phyloP scores from a whole-genome alignment of 2,797 vertebrate species.

The Liasis olivaceus region DNA sequence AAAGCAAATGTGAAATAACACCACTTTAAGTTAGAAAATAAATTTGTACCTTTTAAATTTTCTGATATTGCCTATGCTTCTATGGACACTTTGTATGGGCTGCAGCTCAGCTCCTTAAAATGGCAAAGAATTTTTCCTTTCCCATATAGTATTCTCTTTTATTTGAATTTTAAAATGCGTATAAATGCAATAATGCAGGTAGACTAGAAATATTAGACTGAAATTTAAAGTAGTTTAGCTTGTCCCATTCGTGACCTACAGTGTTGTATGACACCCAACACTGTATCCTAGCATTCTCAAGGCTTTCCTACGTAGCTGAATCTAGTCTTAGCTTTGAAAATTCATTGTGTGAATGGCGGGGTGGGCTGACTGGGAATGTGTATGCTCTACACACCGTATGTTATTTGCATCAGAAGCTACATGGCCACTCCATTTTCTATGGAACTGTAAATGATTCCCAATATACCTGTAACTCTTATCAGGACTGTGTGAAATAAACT shows the following conservation, averaged over 20 bases:
- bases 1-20: slow-evolving; percentile 68
- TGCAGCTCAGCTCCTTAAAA: slow-evolving; percentile 73
- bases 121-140: slow-evolving; percentile 73
- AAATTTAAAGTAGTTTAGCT: slow-evolving; percentile 77
- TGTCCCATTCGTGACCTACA: slow-evolving; percentile 74
- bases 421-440: slow-evolving; percentile 73
- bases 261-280: slow-evolving; percentile 70
- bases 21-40: slow-evolving; percentile 65
- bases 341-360: slow-evolving; percentile 72
- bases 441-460: slow-evolving; percentile 73
- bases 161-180: slow-evolving; percentile 78
- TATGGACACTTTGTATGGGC: slow-evolving; percentile 76
- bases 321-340: slow-evolving; percentile 76
- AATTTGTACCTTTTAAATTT: slow-evolving; percentile 71
- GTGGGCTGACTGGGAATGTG: slow-evolving; percentile 66
- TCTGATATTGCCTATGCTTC: slow-evolving; percentile 72
- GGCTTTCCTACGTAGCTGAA: slow-evolving; percentile 72
- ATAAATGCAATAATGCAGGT: slow-evolving; percentile 83
- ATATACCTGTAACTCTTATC: slow-evolving; percentile 73
- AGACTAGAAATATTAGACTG: slow-evolving; percentile 78
- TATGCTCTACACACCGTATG: slow-evolving; percentile 69
- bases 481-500: slow-evolving; percentile 76
- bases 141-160: slow-evolving; percentile 73
- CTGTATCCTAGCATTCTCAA: slow-evolving; percentile 71
- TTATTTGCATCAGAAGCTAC: slow-evolving; percentile 71